Evolutionary conservation across 2,888 invertebrate species (phyloP), one percentile per base, ranked within the genome.

Genomic region (Thera britannica): DNA sequence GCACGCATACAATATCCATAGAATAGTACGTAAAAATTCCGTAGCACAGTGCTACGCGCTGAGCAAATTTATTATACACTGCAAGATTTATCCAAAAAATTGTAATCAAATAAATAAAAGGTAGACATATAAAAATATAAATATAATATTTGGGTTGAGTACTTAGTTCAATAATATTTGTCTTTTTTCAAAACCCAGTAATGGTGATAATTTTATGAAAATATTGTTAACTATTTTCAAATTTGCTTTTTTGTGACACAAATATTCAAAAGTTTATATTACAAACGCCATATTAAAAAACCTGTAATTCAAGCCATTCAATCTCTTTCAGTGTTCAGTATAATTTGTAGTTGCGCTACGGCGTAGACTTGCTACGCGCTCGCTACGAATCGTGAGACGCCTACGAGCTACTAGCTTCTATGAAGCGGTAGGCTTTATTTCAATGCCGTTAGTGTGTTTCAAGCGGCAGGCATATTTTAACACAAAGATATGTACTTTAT

Each of bases 11-110:
- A 51, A 23, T 23, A 51, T 34, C 2, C 23, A 51, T 49, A 46
- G 46, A 44, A 61, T 49, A 44, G 55, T 44, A 12, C 44, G 9
- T 46, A 11, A 38, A 52, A 23, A 44, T 36, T 62, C 52, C 61
- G 58, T 61, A 55, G 65, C 65, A 35, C 23, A 52, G 44, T 72
- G 82, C 84, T 83, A 83, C 80, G 82, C 58, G 73, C 2, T 9
- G 23, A 2, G 12, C 12, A 49, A 3, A 46, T 8, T 46, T 23
- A 46, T 46, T 46, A 38, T 38, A 38, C 1, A 38, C 38, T 38
- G 38, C 38, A 38, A 5, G 38, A 38, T 38, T 38, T 38, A 38
- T 6, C 6, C 3, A 38, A 38, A 38, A 38, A 38, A 38, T 3
- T 7, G 44, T 6, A 38, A 38, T 6, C 4, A 38, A 6, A 38